phyloP scores from a whole-genome alignment of 2,113 vertebrate species.

The Caranx ignobilis region DNA sequence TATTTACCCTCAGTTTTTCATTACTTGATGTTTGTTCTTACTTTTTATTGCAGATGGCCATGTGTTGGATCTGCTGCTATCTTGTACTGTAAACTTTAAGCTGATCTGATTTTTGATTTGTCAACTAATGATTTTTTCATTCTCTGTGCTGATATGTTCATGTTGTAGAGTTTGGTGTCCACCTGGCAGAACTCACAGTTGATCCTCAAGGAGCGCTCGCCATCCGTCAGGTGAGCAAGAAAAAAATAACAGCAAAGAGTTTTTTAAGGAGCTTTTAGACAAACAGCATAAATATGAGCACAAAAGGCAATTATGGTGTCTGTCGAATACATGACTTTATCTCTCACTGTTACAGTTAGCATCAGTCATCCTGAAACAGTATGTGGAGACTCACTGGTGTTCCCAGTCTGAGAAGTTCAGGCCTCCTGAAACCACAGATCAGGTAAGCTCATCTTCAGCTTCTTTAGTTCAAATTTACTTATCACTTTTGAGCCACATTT shows the following conservation, averaged over 20 bases:
- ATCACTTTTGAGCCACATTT: not conserved
- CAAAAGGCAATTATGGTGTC: not conserved
- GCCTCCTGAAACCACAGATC: slow-evolving; percentile 96
- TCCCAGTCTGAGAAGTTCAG: slow-evolving; percentile 97
- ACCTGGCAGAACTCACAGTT: slow-evolving; percentile 96
- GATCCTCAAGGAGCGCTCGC: slow-evolving; percentile 95
- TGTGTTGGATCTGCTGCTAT: not conserved
- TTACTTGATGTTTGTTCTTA: no score
- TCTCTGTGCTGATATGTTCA: not conserved
- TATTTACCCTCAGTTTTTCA: no score
- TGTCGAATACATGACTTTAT: not conserved
- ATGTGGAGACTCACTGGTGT: slow-evolving; percentile 99
- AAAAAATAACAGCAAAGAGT: not conserved
- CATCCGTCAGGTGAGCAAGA: slow-evolving; percentile 93
- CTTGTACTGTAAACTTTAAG: not conserved
- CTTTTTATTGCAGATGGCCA: no score
- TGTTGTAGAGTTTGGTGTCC: slow-evolving; percentile 94
- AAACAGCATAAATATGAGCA: not conserved
- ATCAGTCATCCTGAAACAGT: slow-evolving; percentile 97
- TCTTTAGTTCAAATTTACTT: not conserved
- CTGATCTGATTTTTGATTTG: not conserved
- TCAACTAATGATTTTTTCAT: not conserved
- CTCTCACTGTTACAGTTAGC: slow-evolving; percentile 82
- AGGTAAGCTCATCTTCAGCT: slow-evolving; percentile 77
- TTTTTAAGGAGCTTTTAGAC: not conserved